These are phyloP conservation scores for Lerema accius DNA, from an alignment of 1,140 invertebrate genomes.

Conservation along the genomic window DNA sequence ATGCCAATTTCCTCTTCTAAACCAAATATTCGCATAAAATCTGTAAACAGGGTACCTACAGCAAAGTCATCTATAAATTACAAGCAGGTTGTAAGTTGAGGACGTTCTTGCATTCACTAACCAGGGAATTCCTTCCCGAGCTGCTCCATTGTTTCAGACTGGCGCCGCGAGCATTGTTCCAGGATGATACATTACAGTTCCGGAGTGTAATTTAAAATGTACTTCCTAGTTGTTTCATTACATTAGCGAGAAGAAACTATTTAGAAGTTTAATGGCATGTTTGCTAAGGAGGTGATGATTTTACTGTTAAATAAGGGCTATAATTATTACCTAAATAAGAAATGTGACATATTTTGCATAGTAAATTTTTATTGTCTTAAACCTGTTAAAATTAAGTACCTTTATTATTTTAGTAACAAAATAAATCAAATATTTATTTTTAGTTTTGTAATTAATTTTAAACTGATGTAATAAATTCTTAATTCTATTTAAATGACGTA, in stretches of 20 bases:
- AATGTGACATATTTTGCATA: too few relatives aligned
- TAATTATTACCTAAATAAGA: too few relatives aligned
- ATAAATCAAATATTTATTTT: too few relatives aligned
- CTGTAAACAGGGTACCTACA: not conserved
- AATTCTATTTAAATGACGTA: too few relatives aligned
- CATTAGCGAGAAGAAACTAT: slow-evolving; percentile 5
- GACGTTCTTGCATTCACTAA: slow-evolving; percentile 19
- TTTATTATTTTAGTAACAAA: too few relatives aligned
- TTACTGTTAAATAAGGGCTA: too few relatives aligned
- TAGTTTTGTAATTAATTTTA: too few relatives aligned
- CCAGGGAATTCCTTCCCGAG: slow-evolving; percentile 28
- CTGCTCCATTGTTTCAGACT: slow-evolving; percentile 27
- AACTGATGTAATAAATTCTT: too few relatives aligned
- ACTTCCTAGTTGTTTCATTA: slow-evolving; percentile 19
- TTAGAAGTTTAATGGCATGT: not conserved
- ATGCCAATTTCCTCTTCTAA: too few relatives aligned
- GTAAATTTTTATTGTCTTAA: too few relatives aligned
- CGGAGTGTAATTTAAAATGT: slow-evolving; percentile 26
- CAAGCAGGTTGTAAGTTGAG: slow-evolving; percentile 24
- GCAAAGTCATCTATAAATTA: slow-evolving; percentile 15
- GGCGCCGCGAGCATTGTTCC: slow-evolving; percentile 27
- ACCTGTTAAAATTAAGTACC: too few relatives aligned
- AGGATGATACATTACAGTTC: slow-evolving; percentile 29
- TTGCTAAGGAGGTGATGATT: not conserved
- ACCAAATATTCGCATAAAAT: too few relatives aligned